Evolutionary conservation across 2,797 vertebrate genomes (phyloP).

Genomic region (Pagetopsis macropterus): DNA sequence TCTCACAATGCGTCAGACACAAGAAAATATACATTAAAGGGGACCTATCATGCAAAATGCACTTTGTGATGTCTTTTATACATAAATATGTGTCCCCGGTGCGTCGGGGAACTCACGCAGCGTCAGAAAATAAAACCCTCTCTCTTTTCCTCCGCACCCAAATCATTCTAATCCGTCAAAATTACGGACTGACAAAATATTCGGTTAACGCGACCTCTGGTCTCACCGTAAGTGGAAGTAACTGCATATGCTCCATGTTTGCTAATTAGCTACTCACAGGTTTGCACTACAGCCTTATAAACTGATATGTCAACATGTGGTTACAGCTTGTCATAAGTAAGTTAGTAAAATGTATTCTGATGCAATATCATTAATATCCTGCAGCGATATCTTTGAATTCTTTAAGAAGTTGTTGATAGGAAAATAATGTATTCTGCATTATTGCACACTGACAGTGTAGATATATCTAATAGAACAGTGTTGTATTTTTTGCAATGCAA

Average conservation of each 20-base stretch:
- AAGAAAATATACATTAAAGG: too few species aligned
- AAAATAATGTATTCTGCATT: conserved; percentile 2
- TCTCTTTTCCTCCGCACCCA: too few species aligned
- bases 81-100: too few species aligned
- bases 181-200: too few species aligned
- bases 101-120: too few species aligned
- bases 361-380: background rate
- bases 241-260: background rate
- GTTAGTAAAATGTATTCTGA: background rate
- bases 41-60: too few species aligned
- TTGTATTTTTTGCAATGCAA: conserved; percentile 21
- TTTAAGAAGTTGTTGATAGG: background rate
- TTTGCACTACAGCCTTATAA: background rate
- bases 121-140: too few species aligned
- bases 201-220: too few species aligned
- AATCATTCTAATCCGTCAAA: too few species aligned
- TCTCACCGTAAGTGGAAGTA: too few species aligned
- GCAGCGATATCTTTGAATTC: background rate
- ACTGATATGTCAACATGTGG: background rate
- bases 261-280: background rate
- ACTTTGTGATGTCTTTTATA: too few species aligned
- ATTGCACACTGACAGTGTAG: background rate
- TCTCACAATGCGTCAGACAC: too few species aligned
- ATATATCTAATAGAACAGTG: conserved; percentile 9
- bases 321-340: background rate